Percentiles rank a stretch among this genome's conserved stretches.
Evolutionary conservation across 1,140 invertebrate species (phyloP).

Genomic region (Brachionus plicatilis): DNA sequence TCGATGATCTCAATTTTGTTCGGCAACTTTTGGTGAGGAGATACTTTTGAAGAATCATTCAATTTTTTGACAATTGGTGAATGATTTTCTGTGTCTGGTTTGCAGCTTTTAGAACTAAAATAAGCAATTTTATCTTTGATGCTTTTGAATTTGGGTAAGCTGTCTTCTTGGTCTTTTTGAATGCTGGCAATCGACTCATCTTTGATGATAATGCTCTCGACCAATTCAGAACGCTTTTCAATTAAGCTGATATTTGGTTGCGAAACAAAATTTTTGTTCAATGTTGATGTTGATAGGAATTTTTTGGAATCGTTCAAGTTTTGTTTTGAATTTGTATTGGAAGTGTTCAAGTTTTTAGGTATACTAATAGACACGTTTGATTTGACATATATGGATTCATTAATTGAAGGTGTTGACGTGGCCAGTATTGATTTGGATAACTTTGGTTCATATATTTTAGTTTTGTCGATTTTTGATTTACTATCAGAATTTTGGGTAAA

Average conservation of each 20-base stretch:
- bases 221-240: not conserved
- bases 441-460: slow-evolving; percentile 3
- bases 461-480: not conserved
- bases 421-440: slow-evolving; percentile 1
- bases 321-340: not conserved
- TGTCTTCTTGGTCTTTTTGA: not conserved
- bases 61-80: not conserved
- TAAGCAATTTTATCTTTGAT: slow-evolving; percentile 16
- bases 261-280: not conserved
- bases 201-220: not conserved
- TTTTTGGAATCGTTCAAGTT: not conserved
- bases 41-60: not conserved
- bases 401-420: not conserved
- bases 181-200: not conserved
- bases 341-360: not conserved
- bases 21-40: not conserved
- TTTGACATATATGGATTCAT: not conserved
- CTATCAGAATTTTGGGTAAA: slow-evolving; percentile 7
- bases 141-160: not conserved
- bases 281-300: not conserved
- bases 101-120: not conserved
- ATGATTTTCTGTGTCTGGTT: not conserved
- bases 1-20: not conserved
- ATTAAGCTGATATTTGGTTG: slow-evolving; percentile 5
- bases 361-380: not conserved